These are phyloP conservation scores for Fabriciana adippe DNA, from an alignment of 2,888 invertebrate genomes.

Conservation along the genomic window DNA sequence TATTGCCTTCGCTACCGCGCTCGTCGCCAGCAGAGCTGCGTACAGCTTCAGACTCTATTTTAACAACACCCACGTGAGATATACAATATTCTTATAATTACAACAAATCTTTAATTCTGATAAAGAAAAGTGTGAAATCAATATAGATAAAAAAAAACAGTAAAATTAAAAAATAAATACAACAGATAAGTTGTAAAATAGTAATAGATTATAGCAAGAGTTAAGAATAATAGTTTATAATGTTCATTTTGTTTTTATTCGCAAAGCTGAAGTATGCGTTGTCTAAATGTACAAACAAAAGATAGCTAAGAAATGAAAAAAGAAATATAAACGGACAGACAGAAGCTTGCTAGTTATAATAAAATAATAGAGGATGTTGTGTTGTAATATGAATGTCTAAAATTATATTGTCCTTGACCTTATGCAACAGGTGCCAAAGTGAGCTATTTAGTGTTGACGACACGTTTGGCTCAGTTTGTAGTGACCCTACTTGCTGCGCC, in stretches of 20 bases:
- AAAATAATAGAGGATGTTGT: not conserved
- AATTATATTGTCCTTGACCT: not conserved
- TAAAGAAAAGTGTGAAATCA: too few species aligned
- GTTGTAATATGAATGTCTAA: not conserved
- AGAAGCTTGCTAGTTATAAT: constrained; percentile 57
- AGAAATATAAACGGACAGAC: constrained; percentile 58
- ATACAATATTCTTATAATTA: too few species aligned
- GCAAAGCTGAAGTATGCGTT: constrained; percentile 29
- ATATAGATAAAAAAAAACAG: too few species aligned
- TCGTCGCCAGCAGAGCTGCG: constrained; percentile 73
- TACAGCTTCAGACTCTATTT: constrained; percentile 68
- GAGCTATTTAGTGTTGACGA: too few species aligned
- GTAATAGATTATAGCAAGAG: not conserved
- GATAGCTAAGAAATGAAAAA: constrained; percentile 39
- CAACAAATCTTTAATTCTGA: too few species aligned
- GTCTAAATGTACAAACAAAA: constrained; percentile 18
- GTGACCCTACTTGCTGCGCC: too few species aligned
- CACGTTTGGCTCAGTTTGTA: too few species aligned
- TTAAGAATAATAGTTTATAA: not conserved
- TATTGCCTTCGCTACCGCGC: constrained; percentile 75
- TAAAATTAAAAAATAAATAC: not conserved
- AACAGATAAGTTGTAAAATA: too few species aligned
- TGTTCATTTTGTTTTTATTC: not conserved
- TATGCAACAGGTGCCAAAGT: constrained; percentile 4
- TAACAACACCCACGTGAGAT: not conserved